phyloP scores from a whole-genome alignment of 2,113 vertebrate genomes.

The Ovis aries region ARS-UI_Ramb_v3.0 NC_056061.1:47411501-47412000 shows the following conservation, averaged over 20 bases:
- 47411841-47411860: neutral
- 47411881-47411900: neutral
- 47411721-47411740: neutral
- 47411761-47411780: neutral
- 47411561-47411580: conserved; percentile 51
- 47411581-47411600: neutral
- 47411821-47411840: neutral
- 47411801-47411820: neutral
- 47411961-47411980: neutral
- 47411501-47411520: conserved; percentile 20
- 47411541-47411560: neutral
- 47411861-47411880: neutral
- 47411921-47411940: neutral
- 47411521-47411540: conserved; percentile 1
- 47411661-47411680: neutral
- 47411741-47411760: neutral
- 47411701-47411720: neutral
- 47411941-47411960: neutral
- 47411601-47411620: neutral
- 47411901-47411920: neutral
- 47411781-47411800: conserved; percentile 41
- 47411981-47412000: neutral
- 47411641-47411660: neutral
- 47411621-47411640: neutral
- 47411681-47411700: conserved; percentile 21